Percentiles rank a stretch among this genome's conserved stretches.
These are phyloP conservation scores for Gari tellinella DNA, from an alignment of 2,888 invertebrate species.

Conservation along the genomic window DNA sequence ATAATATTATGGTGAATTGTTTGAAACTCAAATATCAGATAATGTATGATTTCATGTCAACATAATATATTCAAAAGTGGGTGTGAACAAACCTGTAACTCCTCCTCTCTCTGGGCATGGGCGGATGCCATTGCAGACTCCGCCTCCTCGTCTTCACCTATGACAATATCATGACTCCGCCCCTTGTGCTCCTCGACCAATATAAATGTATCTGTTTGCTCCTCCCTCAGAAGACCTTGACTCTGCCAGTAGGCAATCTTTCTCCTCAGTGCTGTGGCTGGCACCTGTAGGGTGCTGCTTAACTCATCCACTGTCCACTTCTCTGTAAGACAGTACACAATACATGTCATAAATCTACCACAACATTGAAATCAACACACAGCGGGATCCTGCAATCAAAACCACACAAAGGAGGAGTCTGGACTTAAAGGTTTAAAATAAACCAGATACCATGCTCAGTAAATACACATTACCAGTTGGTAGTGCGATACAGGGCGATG, in stretches of 20 bases:
- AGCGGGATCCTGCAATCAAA: too few species aligned
- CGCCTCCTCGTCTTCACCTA: constrained; percentile 92
- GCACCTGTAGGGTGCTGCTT: constrained; percentile 93
- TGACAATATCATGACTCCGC: constrained; percentile 70
- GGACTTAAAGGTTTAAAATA: too few species aligned
- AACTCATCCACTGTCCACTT: constrained; percentile 95
- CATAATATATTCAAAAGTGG: too few species aligned
- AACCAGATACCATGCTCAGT: too few species aligned
- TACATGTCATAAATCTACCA: too few species aligned
- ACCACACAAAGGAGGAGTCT: too few species aligned
- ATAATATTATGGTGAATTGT: too few species aligned
- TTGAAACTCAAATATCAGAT: too few species aligned
- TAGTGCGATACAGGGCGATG: too few species aligned
- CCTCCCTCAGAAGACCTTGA: constrained; percentile 93
- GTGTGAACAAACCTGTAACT: constrained; percentile 88
- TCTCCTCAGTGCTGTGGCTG: constrained; percentile 92
- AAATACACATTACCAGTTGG: too few species aligned
- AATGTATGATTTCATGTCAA: too few species aligned
- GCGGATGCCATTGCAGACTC: constrained; percentile 98
- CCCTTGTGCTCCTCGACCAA: constrained; percentile 84
- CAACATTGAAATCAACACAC: too few species aligned
- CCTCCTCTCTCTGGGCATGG: constrained; percentile 96
- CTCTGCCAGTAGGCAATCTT: constrained; percentile 97
- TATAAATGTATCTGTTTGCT: constrained; percentile 89
- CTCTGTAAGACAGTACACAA: constrained; percentile 84